A percentile compares a stretch with the other conserved stretches of the same genome.
Conservation (phyloP, 2,888 invertebrate species). For the Drosophila niveifrons region DNA sequence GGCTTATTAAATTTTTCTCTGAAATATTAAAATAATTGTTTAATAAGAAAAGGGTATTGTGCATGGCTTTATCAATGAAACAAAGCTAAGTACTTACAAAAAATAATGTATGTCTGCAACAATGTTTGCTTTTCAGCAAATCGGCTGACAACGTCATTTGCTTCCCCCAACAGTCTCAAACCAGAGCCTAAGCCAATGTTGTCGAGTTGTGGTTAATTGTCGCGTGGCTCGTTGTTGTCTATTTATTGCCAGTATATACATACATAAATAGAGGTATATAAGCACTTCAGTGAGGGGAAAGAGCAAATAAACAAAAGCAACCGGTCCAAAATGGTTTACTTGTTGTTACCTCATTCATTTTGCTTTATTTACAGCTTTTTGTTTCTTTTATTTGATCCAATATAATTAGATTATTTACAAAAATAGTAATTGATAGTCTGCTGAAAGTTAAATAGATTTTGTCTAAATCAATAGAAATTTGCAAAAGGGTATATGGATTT, state of each 20-base stretch:
- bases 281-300: neutral
- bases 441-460: neutral
- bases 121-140: constrained; percentile 10
- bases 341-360: neutral
- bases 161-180: constrained; percentile 2
- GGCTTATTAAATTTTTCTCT: neutral
- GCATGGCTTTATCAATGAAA: neutral
- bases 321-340: neutral
- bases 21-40: neutral
- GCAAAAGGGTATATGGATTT: neutral
- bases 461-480: neutral
- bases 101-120: neutral
- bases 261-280: neutral
- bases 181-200: constrained; percentile 3
- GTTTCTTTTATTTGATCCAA: neutral
- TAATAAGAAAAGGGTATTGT: neutral
- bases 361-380: neutral
- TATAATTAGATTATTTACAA: neutral
- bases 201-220: constrained; percentile 31
- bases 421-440: neutral
- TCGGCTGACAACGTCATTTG: constrained; percentile 10
- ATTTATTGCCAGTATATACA: constrained; percentile 10
- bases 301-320: neutral
- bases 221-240: constrained; percentile 39
- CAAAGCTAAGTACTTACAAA: neutral